phyloP scores from a whole-genome alignment of 92 coral and sea anemone species.

The Umimayanthus kanabou region DNA sequence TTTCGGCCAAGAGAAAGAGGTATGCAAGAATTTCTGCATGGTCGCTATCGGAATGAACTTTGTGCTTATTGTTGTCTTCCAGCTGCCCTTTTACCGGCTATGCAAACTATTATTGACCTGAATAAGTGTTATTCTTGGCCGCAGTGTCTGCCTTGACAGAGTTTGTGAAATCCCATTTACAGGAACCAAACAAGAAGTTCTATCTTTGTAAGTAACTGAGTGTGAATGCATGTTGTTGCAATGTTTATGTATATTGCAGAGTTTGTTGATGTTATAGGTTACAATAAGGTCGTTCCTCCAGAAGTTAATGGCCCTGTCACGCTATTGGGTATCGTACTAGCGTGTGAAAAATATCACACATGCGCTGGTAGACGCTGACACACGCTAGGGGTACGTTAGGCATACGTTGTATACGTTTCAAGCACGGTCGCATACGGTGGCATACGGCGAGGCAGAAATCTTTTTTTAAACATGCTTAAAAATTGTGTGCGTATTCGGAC shows the following conservation, averaged over 20 bases:
- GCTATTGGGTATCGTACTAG: too few species aligned
- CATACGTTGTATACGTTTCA: too few species aligned
- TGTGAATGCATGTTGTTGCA: background rate
- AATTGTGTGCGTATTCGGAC: too few species aligned
- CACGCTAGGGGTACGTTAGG: too few species aligned
- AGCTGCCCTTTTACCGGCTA: background rate
- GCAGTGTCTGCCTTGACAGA: conserved; percentile 72
- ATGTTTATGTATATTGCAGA: background rate
- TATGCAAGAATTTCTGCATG: background rate
- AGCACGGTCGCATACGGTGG: too few species aligned
- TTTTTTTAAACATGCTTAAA: too few species aligned
- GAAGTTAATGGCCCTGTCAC: too few species aligned
- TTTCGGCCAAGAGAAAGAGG: conserved; percentile 95
- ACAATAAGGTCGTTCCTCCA: too few species aligned
- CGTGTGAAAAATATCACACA: too few species aligned
- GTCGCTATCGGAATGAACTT: background rate
- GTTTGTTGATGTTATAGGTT: background rate
- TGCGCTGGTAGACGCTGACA: too few species aligned
- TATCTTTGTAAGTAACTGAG: conserved; percentile 76
- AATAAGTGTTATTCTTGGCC: background rate
- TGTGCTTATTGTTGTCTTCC: background rate
- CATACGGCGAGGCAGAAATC: too few species aligned
- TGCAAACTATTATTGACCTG: background rate
- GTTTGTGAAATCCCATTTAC: conserved; percentile 79
- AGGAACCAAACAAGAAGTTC: conserved; percentile 67